Percentiles rank a stretch among this genome's conserved stretches.
These are phyloP conservation scores for Adela reaumurella DNA, from an alignment of 2,888 invertebrate species.

Conservation along the genomic window DNA sequence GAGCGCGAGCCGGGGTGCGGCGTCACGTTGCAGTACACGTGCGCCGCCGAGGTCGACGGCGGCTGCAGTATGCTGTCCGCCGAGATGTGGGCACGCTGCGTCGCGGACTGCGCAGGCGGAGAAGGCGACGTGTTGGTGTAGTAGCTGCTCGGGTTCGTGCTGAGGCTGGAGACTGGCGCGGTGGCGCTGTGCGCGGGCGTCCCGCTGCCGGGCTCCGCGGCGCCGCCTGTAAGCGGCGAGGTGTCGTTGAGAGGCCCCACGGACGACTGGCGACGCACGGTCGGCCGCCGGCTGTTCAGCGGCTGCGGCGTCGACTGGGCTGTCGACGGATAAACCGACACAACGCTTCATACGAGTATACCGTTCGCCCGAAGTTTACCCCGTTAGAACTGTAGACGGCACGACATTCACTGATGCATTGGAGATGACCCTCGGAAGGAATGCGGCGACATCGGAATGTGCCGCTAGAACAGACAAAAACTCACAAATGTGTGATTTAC, in stretches of 20 bases:
- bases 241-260: slow-evolving; percentile 58
- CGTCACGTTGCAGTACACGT: slow-evolving; percentile 10
- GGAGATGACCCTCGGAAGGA: too few relatives aligned
- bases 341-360: too few relatives aligned
- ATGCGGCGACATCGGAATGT: too few relatives aligned
- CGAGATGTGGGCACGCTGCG: slow-evolving; percentile 39
- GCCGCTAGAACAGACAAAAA: too few relatives aligned
- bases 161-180: slow-evolving; percentile 52
- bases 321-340: slow-evolving; percentile 21
- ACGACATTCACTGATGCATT: too few relatives aligned
- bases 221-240: slow-evolving; percentile 38
- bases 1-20: slow-evolving; percentile 36
- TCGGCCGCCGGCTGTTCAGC: slow-evolving; percentile 52
- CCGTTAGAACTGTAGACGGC: too few relatives aligned
- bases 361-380: too few relatives aligned
- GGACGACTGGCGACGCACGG: slow-evolving; percentile 60
- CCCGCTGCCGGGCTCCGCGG: slow-evolving; percentile 36
- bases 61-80: slow-evolving; percentile 46
- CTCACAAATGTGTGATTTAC: too few relatives aligned
- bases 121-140: slow-evolving; percentile 61
- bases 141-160: slow-evolving; percentile 54
- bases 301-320: slow-evolving; percentile 62
- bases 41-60: slow-evolving; percentile 23
- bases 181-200: slow-evolving; percentile 48
- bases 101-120: slow-evolving; percentile 44